Percentiles rank a stretch among this genome's conserved stretches.
Evolutionary conservation across 2,888 invertebrate genomes (phyloP).

Genomic region (Thecocarcelia acutangulata): DNA sequence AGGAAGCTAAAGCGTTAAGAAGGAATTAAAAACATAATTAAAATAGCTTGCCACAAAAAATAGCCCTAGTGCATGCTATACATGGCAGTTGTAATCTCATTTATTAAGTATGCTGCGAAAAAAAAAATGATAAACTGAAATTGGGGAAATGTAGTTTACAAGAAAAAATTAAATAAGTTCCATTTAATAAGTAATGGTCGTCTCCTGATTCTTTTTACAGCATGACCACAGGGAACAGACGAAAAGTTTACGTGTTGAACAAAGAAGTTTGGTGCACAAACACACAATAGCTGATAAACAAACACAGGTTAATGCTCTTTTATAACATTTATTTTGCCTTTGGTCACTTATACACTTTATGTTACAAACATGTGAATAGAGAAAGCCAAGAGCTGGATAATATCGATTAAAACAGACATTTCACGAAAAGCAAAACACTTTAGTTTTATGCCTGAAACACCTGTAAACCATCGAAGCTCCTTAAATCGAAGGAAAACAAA

Average conservation of each 20-base stretch:
- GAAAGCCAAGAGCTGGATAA: conserved; percentile 11
- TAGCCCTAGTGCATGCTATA: conserved; percentile 43
- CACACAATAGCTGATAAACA: neutral
- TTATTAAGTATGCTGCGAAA: conserved; percentile 50
- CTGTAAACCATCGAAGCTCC: neutral
- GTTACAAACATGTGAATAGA: neutral
- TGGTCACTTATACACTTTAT: conserved; percentile 10
- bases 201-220: conserved; percentile 2
- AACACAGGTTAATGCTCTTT: conserved; percentile 48
- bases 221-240: conserved; percentile 2
- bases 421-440: conserved; percentile 1
- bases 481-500: conserved; percentile 1
- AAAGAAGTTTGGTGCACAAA: neutral
- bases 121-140: neutral
- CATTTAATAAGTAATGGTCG: neutral
- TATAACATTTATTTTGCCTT: conserved; percentile 22
- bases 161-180: conserved; percentile 1
- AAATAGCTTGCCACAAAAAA: conserved; percentile 46
- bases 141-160: too few relatives aligned
- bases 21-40: conserved; percentile 44
- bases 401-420: conserved; percentile 1
- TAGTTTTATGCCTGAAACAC: conserved; percentile 18
- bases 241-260: conserved; percentile 7
- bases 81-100: conserved; percentile 21
- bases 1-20: conserved; percentile 7